Base-by-base conservation (phyloP, 2,113 vertebrate genomes). In the Potamarius usumacintae region DNA sequence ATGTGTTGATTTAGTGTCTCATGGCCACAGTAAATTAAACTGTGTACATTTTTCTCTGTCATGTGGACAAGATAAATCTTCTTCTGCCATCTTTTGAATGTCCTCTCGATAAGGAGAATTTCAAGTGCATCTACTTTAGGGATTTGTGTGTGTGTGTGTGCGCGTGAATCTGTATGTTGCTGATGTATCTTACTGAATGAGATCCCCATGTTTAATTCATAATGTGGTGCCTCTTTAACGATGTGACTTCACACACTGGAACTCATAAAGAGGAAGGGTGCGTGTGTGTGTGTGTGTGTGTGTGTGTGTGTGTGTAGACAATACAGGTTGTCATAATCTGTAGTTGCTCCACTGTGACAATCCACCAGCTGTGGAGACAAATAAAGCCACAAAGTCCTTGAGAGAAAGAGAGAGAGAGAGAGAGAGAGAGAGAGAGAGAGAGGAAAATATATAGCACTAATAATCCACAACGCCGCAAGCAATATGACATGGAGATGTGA, bases 141-240 rank as follows among this genome's bases (percentile, higher is more conserved):
- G 17, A 1, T 83, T 48, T 79, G 52, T 79, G 77, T 57, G n/a
- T 57, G 77, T 79, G 53, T 57, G 53, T 79, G 77, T 79, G 50
- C 15, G n/a, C 1, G 27, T 0, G 17, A 27, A 69, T 53, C 48
- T 57, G 83, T 57, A 57, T 84, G 83, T 72, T 81, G 57, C 30
- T 4, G 17, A 81, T 60, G 79, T 22, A 81, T 60, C 57, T 82
- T 89, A 85, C 85, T 87, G 86, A 87, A 85, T 82, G 80, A 58
- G 69, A 48, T 82, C 77, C 72, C 85, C 34, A 89, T 89, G 89
- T 87, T 82, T 87, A 85, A 85, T 89, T 87, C 86, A 87, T 78
- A 67, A 78, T 65, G 50, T 69, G 50, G 50, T 83, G 82, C 63
- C 52, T 79, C 65, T 42, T 53, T 42, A 69, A 30, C 17, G 52